Conservation (phyloP, 1,140 invertebrate genomes). For the Panagrolaimus sp. region DNA sequence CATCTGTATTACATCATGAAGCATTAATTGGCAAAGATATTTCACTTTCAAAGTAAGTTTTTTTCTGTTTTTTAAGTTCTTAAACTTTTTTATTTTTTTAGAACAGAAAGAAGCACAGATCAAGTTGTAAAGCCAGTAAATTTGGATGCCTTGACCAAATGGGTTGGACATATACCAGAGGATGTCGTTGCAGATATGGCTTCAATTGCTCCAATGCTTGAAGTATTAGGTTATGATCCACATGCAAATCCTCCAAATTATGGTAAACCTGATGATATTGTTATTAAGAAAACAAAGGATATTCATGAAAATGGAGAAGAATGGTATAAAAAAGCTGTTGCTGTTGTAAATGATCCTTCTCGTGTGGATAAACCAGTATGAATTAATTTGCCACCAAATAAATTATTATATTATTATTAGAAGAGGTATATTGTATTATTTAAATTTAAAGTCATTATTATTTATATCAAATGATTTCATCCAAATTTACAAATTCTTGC, state of each 20-base stretch:
- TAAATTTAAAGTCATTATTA: no score
- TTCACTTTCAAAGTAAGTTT: conserved; percentile 73
- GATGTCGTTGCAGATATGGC: conserved; percentile 70
- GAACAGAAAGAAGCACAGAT: conserved; percentile 92
- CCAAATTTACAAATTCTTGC: no score
- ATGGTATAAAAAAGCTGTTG: conserved; percentile 59
- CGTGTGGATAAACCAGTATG: conserved; percentile 28
- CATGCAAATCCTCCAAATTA: conserved; percentile 81
- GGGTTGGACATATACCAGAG: conserved; percentile 84
- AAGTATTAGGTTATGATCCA: conserved; percentile 52
- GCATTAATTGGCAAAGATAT: conserved; percentile 93
- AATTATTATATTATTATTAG: no score
- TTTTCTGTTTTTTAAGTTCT: not conserved
- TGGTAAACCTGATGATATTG: conserved; percentile 75
- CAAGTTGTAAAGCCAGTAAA: conserved; percentile 98
- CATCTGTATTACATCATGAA: conserved; percentile 91
- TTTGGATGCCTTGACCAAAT: conserved; percentile 87
- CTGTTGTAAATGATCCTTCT: conserved; percentile 39
- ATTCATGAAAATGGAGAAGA: conserved; percentile 62
- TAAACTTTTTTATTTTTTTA: conserved; percentile 62
- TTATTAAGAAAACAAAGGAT: conserved; percentile 73
- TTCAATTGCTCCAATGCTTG: conserved; percentile 51
- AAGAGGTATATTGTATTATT: no score
- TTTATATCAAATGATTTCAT: no score
- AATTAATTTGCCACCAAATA: not conserved